Base-by-base conservation (phyloP, 2,797 vertebrate genomes). In the Atherinosoma microstoma region DNA sequence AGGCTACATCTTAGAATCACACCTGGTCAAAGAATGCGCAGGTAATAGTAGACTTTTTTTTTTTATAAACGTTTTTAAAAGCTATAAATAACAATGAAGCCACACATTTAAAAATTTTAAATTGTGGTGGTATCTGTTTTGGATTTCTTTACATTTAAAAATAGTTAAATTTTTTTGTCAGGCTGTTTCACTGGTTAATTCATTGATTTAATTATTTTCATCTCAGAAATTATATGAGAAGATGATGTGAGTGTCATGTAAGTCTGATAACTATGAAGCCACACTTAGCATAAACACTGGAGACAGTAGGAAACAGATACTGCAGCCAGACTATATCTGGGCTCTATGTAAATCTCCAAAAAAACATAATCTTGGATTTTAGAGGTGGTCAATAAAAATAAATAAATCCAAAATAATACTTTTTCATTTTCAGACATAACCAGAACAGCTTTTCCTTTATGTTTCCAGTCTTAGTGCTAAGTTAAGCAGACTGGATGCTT, bases 191-290 rank as follows among this genome's bases (percentile, higher is more conserved):
- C 29, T 32, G 15, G 12, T 56, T 30, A 56, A 56, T 9, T 30
- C 7, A 29, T 29, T 27, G 22, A 54, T 54, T 51, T 10, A 24
- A 15, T 13, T 0, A 0, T 29, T 75, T 54, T 57, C n/a, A 64
- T 58, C 34, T 36, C 2, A 15, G 60, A 72, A 29, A 53, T 61
- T 67, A 53, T 29, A 74, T 53, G 32, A 60, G 45, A 67, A 30
- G 11, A 42, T 76, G 4, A 60, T 67, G 53, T 18, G 8, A 16
- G 29, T 32, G 22, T 62, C 11, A 1, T n/a, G 15, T 62, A 32
- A 64, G 24, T 67, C 22, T 2, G 4, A 6, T 34, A 18, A 62
- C 24, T 58, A 61, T 45, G 35, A 77, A 68, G 35, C 10, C 2
- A 34, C 36, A 1, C 54, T 68, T 65, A 65, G 34, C 57, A 65